Conservation (phyloP, 1,140 invertebrate species). For the Zelostemma sp. region DNA sequence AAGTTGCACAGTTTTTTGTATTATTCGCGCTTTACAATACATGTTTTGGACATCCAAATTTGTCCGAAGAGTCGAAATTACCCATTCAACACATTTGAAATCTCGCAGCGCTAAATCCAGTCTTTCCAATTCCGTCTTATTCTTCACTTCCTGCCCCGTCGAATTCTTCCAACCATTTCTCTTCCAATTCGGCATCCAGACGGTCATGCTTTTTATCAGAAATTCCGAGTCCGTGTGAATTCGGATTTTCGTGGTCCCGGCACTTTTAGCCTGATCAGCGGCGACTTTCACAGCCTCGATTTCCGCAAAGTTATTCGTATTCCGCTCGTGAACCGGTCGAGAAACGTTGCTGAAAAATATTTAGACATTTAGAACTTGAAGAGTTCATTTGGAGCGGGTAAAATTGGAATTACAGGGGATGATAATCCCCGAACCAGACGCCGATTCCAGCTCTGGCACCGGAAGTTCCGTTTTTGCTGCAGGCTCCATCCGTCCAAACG, state of each 20-base stretch:
- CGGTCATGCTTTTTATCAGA: not conserved
- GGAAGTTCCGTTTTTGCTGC: not conserved
- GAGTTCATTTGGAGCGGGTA: too few species aligned
- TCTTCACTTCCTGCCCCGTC: not conserved
- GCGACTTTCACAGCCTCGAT: slow-evolving; percentile 15
- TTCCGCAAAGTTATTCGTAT: slow-evolving; percentile 16
- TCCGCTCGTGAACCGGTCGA: not conserved
- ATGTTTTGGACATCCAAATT: too few species aligned
- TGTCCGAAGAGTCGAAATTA: too few species aligned
- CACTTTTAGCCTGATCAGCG: not conserved
- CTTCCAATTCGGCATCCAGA: slow-evolving; percentile 13
- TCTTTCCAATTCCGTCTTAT: not conserved
- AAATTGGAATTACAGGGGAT: not conserved
- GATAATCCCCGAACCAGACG: slow-evolving; percentile 7
- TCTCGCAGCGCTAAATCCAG: not conserved
- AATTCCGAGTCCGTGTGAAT: slow-evolving; percentile 18
- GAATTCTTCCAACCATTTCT: slow-evolving; percentile 11
- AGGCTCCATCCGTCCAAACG: slow-evolving; percentile 16
- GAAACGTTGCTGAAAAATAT: slow-evolving; percentile 2
- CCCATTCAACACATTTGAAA: not conserved
- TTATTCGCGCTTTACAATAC: too few species aligned
- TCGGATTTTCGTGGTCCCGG: not conserved
- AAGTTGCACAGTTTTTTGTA: too few species aligned
- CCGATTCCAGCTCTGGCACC: slow-evolving; percentile 2
- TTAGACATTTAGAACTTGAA: too few species aligned